These are phyloP conservation scores for Seriola quinqueradiata DNA, from an alignment of 2,113 vertebrate species.

Conservation along the genomic window DNA sequence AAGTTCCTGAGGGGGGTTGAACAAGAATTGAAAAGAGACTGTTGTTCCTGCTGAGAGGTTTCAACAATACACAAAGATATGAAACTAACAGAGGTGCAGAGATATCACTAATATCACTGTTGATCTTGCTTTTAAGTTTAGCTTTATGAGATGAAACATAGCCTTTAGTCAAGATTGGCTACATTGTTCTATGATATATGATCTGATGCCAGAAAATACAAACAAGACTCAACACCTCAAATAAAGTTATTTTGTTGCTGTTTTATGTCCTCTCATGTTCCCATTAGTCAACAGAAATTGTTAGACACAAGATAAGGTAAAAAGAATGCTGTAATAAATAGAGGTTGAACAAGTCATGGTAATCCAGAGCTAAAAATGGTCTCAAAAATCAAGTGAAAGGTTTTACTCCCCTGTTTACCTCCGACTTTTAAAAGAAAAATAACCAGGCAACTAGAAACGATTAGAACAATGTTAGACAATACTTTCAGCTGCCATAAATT, in stretches of 20 bases:
- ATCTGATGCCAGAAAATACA: background rate
- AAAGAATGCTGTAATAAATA: background rate
- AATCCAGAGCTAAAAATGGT: background rate
- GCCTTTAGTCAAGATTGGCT: background rate
- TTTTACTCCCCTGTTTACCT: background rate
- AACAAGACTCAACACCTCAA: background rate
- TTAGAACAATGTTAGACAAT: background rate
- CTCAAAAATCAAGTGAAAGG: background rate
- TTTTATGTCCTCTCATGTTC: background rate
- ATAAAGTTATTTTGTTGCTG: background rate
- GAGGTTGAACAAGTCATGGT: background rate
- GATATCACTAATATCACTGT: background rate
- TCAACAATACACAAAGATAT: slow-evolving; percentile 18
- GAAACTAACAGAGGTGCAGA: slow-evolving; percentile 2
- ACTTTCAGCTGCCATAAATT: background rate
- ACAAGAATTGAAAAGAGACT: slow-evolving; percentile 1
- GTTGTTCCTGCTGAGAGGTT: slow-evolving; percentile 39
- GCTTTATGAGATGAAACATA: background rate
- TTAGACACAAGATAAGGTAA: background rate
- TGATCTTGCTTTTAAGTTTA: background rate
- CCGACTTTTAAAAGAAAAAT: background rate
- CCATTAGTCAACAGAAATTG: background rate
- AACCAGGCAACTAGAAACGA: background rate
- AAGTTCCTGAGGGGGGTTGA: background rate
- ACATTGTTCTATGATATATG: background rate